Evolutionary conservation across 2,888 invertebrate species (phyloP).

Genomic region (Zhuqinia jingwanae): DNA sequence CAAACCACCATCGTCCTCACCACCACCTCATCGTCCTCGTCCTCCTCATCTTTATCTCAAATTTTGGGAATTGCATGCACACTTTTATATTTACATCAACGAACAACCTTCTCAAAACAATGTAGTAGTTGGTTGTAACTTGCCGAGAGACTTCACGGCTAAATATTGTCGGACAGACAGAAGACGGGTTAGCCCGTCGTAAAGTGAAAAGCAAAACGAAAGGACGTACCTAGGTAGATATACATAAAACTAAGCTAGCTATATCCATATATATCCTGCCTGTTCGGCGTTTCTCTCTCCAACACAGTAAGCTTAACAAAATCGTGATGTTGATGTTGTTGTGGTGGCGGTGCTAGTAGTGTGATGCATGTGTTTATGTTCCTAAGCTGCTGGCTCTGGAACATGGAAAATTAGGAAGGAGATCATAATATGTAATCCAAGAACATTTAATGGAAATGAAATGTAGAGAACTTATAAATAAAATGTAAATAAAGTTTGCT

Average conservation of each 20-base stretch:
- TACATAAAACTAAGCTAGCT: neutral
- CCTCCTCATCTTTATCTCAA: constrained; percentile 36
- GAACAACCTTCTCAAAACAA: constrained; percentile 50
- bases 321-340: constrained; percentile 44
- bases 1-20: constrained; percentile 12
- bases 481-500: neutral
- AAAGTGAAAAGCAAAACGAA: constrained; percentile 27
- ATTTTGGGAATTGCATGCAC: constrained; percentile 32
- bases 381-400: constrained; percentile 23
- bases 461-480: constrained; percentile 30
- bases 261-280: neutral
- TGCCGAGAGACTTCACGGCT: neutral
- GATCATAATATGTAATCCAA: constrained; percentile 59
- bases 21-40: constrained; percentile 17
- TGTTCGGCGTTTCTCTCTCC: neutral
- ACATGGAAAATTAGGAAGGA: constrained; percentile 43
- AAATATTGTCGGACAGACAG: constrained; percentile 2
- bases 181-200: neutral
- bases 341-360: neutral
- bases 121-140: constrained; percentile 54
- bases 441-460: constrained; percentile 58
- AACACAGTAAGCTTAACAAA: constrained; percentile 24
- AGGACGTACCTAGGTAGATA: neutral
- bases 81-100: constrained; percentile 55
- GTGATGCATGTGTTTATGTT: constrained; percentile 54